Conservation (phyloP, 2,113 vertebrate species). For the Prochilodus magdalenae region DNA sequence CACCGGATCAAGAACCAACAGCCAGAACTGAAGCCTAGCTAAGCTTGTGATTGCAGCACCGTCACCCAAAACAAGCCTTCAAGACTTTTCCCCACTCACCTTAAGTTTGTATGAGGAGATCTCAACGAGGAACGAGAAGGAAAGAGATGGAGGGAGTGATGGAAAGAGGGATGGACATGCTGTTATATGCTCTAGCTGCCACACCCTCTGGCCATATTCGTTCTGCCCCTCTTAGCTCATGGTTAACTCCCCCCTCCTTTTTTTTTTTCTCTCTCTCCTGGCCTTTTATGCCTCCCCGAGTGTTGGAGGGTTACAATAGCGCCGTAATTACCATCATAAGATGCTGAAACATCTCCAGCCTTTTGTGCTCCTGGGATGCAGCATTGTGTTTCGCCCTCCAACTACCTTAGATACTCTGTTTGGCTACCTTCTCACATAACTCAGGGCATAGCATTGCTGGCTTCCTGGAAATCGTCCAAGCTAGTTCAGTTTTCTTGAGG, state of each 20-base stretch:
- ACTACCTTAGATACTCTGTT: conserved; percentile 9
- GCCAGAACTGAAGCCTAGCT: no score
- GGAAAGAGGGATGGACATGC: not conserved
- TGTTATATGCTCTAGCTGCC: conserved; percentile 47
- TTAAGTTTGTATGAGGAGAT: conserved; percentile 5
- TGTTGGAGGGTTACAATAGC: not conserved
- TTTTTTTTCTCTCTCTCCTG: not conserved
- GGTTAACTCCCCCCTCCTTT: not conserved
- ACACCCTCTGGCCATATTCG: not conserved
- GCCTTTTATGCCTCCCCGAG: not conserved
- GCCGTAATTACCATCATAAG: not conserved
- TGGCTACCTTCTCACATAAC: not conserved
- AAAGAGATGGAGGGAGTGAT: conserved; percentile 17
- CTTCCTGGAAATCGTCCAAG: not conserved
- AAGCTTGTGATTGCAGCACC: not conserved
- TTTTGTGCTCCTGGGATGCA: not conserved
- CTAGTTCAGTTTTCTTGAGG: not conserved
- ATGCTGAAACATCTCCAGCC: not conserved
- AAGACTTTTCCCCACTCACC: conserved; percentile 17
- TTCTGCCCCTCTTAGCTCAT: not conserved
- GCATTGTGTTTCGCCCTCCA: not conserved
- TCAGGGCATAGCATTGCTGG: not conserved
- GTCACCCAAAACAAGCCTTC: not conserved
- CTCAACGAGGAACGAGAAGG: not conserved
- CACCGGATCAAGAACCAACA: no score